A percentile compares a stretch with the other conserved stretches of the same genome.
Conservation (phyloP, 2,113 vertebrate genomes). For the Promerops cafer region DNA sequence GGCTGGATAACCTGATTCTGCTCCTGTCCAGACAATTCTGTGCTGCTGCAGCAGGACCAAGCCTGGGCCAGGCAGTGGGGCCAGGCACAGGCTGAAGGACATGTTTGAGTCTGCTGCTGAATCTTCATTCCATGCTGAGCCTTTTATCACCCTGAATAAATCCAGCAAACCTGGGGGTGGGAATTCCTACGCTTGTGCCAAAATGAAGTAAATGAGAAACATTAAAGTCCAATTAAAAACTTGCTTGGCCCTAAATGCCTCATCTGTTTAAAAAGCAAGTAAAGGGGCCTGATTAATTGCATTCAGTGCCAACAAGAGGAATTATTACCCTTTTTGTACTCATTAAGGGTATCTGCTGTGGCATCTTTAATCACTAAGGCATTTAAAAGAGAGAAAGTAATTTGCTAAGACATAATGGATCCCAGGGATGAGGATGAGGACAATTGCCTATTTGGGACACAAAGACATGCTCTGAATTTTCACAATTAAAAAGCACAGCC, state of each 20-base stretch:
- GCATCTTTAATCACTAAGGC: constrained; percentile 56
- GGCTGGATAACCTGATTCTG: neutral
- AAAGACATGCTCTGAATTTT: neutral
- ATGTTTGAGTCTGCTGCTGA: neutral
- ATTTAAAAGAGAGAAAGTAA: constrained; percentile 57
- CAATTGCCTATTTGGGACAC: constrained; percentile 37
- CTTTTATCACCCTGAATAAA: constrained; percentile 22
- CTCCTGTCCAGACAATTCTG: neutral
- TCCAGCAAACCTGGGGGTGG: constrained; percentile 27
- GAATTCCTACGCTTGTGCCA: constrained; percentile 5
- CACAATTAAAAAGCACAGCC: neutral
- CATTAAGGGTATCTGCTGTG: constrained; percentile 50
- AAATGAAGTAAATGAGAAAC: constrained; percentile 54
- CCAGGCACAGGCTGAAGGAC: neutral
- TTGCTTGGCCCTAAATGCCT: constrained; percentile 47
- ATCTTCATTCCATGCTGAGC: neutral
- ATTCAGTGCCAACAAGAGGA: constrained; percentile 43
- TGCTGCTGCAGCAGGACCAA: neutral
- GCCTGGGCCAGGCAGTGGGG: neutral
- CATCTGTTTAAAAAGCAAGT: constrained; percentile 49
- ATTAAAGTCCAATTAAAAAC: constrained; percentile 62
- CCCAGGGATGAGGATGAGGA: constrained; percentile 2
- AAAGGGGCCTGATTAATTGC: constrained; percentile 56
- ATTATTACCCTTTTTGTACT: constrained; percentile 59
- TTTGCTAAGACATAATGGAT: constrained; percentile 48